Base-by-base conservation (phyloP, 2,113 vertebrate genomes). In the Odontesthes bonariensis region DNA sequence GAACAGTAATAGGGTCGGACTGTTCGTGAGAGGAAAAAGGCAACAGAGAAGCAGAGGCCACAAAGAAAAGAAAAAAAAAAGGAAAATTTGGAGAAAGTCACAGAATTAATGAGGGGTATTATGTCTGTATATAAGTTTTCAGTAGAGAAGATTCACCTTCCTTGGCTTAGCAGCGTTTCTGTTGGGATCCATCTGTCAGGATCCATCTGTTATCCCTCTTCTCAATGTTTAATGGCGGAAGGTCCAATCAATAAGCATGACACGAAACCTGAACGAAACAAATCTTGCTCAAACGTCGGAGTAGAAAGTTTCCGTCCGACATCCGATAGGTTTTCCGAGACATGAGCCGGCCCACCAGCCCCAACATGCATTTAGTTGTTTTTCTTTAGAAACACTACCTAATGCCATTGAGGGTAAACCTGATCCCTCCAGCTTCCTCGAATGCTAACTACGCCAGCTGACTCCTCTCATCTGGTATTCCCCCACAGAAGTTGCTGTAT, bases 231-330 rank as follows among this genome's bases (percentile, higher is more conserved):
- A 38, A 90, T 91, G 91, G 90, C 8, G 58, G 81, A 75, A 77
- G 72, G 64, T 47, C 75, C 69, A 63, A 92, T 93, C 93, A 86
- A 92, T 94, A 91, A 87, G 83, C 92, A 93, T 92, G 87, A 90
- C 82, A 83, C 79, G 32, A 51, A 54, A 64, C 70, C 81, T n/a
- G 4, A 69, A 49, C n/a, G 81, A 85, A 89, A 84, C 63, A 33
- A 69, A 38, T 79, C 66, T 42, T 19, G 23, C 73, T 83, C 83
- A 77, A 86, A 81, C 73, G 44, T 49, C 2, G 56, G 12, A 77
- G 83, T 74, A 75, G 77, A 88, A 78, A 87, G 79, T 88, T 89
- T 88, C 88, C 83, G 55, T 77, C 49, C 42, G 82, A 51, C 75
- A 68, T 81, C 84, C 38, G 83, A 85, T 79, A 53, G 65, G 59